Base-by-base conservation (phyloP, 1,140 invertebrate species). In the Leptinotarsa texana region DNA sequence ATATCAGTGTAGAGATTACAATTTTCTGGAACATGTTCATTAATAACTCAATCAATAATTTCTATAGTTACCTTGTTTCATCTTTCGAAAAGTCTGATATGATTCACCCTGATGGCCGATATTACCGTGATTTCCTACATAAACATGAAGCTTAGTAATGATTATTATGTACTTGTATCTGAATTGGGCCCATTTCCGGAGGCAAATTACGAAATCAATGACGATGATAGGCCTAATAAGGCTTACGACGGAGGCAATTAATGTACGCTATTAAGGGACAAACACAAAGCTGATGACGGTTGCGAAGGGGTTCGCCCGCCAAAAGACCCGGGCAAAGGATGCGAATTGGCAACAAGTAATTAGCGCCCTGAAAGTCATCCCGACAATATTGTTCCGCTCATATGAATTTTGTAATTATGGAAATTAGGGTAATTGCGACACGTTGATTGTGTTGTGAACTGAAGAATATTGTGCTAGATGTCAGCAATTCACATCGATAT, bases 171-270 rank as follows among this genome's bases (percentile, higher is more conserved):
- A 17, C 15, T 57, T 57, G 51, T 57, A 57, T 57, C 13, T 57
- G n/a, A 57, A 57, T 18, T 57, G 3, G 51, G 51, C 51, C 51
- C 15, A 57, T 57, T 57, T 57, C 51, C 33, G 33, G 51, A 57
- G 51, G 51, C 51, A 57, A 57, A 57, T 57, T 57, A 57, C n/a
- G 51, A 18, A 57, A 57, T 57, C 51, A 57, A 57, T 57, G 51
- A 4, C n/a, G 15, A 57, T 18, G 51, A 57, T 57, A 57, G 51
- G 51, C 51, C 51, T 18, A 57, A 57, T 57, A 57, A 57, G 51
- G 51, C n/a, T 18, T 57, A 57, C 51, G 51, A 57, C 51, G 51
- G 15, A 8, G 17, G 51, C n/a, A 57, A 57, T 57, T 57, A 57
- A 57, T 18, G 51, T 17, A 57, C 4, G 51, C 51, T 57, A 57